Base-by-base conservation (phyloP, 1,140 invertebrate species). In the Mamestra configurata region DNA sequence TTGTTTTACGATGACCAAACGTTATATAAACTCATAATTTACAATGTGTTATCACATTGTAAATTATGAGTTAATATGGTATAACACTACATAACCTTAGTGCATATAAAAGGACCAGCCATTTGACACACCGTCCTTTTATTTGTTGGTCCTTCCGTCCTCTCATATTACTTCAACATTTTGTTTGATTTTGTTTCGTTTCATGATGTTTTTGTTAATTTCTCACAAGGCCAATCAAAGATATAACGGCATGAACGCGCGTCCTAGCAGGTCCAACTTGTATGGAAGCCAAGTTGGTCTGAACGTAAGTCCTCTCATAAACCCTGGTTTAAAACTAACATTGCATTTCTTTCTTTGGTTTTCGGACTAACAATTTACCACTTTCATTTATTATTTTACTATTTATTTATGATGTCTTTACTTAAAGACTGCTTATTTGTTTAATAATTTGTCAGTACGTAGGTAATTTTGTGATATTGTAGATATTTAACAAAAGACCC, bases 201-300 rank as follows among this genome's bases (percentile, higher is more conserved):
- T 73, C 79, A 76, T 43, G 7, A 57, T 72, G 71, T 83, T 78
- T 49, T 81, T 77, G 72, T 83, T 84, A 79, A 89, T 86, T 80
- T 83, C 79, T 80, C 85, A 64, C 61, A 94, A 94, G 93, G 91
- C 93, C 35, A 92, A 91, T 88, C 90, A 93, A 86, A 94, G 90
- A 80, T 92, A 92, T 90, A 91, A 92, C 70, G 83, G 70, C 81
- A 86, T 85, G 84, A 86, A 87, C 77, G 78, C 83, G 75, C 86
- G 91, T 73, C 79, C 86, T 72, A 92, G 90, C 81, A 85, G 89
- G 37, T 80, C 86, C 61, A 88, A 91, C 83, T 80, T 93, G 61
- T 93, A 92, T 46, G 92, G 90, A 83, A 92, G 90, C 72, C 90
- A 92, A 77, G 80, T 53, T 55, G 89, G 88, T 75, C 82, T 92